Conservation (phyloP, 2,113 vertebrate genomes). For the Poicephalus meyeri region DNA sequence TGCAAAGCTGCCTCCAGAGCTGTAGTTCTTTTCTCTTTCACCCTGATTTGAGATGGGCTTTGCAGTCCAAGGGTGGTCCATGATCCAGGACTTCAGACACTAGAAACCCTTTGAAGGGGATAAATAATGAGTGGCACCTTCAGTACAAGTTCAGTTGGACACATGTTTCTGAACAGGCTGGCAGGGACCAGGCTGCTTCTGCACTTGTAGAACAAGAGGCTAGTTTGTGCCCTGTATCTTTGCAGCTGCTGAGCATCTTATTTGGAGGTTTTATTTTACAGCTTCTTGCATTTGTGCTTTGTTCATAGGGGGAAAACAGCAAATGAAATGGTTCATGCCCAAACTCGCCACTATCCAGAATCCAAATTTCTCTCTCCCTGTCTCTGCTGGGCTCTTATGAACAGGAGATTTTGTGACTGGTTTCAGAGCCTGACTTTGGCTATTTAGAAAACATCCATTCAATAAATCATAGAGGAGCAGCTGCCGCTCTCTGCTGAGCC, state of each 20-base stretch:
- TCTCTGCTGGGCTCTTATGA: background rate
- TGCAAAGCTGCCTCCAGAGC: background rate
- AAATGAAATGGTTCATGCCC: background rate
- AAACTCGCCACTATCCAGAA: background rate
- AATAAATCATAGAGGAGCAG: constrained; percentile 51
- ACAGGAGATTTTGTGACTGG: background rate
- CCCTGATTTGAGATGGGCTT: background rate
- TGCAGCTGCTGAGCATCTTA: background rate
- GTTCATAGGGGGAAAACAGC: background rate
- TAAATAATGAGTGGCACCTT: background rate
- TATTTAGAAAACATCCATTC: constrained; percentile 15
- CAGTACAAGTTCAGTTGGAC: background rate
- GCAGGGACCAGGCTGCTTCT: background rate
- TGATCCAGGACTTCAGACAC: background rate
- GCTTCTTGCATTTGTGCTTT: background rate
- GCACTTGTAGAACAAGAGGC: background rate
- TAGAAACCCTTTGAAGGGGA: background rate
- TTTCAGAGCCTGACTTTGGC: background rate
- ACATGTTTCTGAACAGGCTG: rapidly evolving
- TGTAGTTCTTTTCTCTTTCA: background rate
- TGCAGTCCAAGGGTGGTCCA: background rate
- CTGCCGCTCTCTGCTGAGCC: constrained; percentile 42
- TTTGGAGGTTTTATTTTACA: background rate
- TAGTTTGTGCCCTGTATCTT: background rate
- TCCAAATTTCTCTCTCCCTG: background rate